Conservation (phyloP, 2,797 vertebrate genomes). For the Rhynchotus rufescens region DNA sequence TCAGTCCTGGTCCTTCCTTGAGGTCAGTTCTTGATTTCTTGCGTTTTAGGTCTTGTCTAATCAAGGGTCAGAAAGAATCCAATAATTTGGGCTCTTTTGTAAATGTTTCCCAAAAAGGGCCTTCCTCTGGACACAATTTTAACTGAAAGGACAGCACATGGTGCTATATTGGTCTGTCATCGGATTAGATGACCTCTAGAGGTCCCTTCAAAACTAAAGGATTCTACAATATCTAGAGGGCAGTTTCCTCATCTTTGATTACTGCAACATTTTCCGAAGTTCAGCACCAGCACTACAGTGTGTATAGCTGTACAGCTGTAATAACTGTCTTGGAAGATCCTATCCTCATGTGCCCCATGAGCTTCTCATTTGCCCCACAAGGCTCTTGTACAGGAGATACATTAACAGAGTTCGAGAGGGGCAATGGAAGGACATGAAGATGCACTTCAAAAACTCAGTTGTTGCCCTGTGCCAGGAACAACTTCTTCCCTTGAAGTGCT, state of each 20-base stretch:
- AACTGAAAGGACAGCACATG: not conserved
- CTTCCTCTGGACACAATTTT: not conserved
- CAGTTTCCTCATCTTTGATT: not conserved
- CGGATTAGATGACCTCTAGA: too few species aligned
- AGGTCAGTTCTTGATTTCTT: not conserved
- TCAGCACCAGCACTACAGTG: not conserved
- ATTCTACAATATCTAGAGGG: not conserved
- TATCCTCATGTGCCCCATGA: not conserved
- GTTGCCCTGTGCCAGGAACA: not conserved
- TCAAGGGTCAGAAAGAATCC: not conserved
- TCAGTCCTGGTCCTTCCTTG: not conserved
- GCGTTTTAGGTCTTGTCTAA: not conserved
- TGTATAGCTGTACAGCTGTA: not conserved
- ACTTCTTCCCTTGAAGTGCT: not conserved
- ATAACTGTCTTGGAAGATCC: not conserved
- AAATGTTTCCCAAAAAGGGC: not conserved
- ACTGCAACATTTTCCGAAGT: not conserved
- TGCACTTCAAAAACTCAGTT: not conserved
- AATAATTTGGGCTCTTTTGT: not conserved
- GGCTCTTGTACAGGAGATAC: too few species aligned
- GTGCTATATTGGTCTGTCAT: not conserved
- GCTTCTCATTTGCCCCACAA: not conserved
- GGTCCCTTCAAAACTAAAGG: too few species aligned
- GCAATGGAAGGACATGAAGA: not conserved
- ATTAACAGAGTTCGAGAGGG: not conserved